Evolutionary conservation across 1,140 invertebrate species (phyloP), one percentile per base, ranked within the genome.

Genomic region (Drosophila mojavensis): DNA sequence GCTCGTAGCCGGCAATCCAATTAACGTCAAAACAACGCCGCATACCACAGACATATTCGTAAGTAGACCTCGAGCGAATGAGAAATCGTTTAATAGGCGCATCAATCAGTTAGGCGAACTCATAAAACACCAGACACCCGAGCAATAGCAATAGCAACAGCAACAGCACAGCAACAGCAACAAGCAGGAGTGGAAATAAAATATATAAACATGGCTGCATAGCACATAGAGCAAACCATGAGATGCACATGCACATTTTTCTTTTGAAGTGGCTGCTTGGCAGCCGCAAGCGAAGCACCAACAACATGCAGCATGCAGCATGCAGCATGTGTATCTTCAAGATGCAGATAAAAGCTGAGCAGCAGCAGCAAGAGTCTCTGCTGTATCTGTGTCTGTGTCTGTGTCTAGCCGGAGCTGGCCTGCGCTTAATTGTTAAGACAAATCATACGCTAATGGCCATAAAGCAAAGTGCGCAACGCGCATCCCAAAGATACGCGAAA

Each of bases 381-480:
- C 43, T 17, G 20, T 24, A 24, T 24, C 3, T 24, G 20, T 24
- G 3, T 24, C 20, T 24, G 20, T 24, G 20, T 5, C 26, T 39
- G 58, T 11, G 50, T 39, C 61, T 60, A 55, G 41, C 60, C 36
- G 56, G 13, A 36, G 48, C 55, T 51, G 63, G 63, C 61, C 65
- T 65, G 66, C 51, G 61, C 81, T 90, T 89, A 89, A 90, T 89
- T 91, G 88, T 88, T 90, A 88, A 90, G 80, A 90, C 88, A 90
- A 90, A 90, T 90, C 88, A 91, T 91, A 81, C 82, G 82, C 82
- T 90, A 90, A 90, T 90, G 83, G 88, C 68, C 73, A 73, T 88
- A 79, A 83, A 79, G 80, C 77, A 17, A 80, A 83, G 69, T 89
- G 73, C 68, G 62, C 64, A 61, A 58, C 55, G 70, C 51, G 58